Evolutionary conservation across 2,797 vertebrate species (phyloP).

Genomic region (Lateolabrax maculatus): DNA sequence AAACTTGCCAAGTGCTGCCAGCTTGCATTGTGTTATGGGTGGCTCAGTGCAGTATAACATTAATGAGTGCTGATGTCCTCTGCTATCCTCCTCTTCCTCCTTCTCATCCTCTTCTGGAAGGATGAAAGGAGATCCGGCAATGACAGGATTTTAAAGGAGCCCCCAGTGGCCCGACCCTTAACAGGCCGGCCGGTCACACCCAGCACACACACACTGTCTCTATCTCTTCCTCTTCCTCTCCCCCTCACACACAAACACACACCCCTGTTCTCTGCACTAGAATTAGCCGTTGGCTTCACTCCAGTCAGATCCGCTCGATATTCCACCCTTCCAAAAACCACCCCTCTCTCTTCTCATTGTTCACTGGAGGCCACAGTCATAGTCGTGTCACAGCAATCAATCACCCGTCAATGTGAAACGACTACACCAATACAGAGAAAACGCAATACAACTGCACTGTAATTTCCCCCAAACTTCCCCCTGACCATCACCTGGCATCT

Average conservation of each 20-base stretch:
- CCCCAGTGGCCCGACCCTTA: constrained; percentile 47
- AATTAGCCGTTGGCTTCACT: constrained; percentile 77
- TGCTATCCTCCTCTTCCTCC: background rate
- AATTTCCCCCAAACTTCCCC: constrained; percentile 28
- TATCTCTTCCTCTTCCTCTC: constrained; percentile 8
- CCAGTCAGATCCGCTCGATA: constrained; percentile 81
- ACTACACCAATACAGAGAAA: constrained; percentile 57
- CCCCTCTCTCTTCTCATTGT: constrained; percentile 66
- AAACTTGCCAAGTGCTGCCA: constrained; percentile 32
- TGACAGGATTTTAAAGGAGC: constrained; percentile 63
- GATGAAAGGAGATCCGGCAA: constrained; percentile 35
- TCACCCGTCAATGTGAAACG: constrained; percentile 65
- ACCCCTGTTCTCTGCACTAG: constrained; percentile 59
- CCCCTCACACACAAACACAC: constrained; percentile 16
- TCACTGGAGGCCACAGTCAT: constrained; percentile 74
- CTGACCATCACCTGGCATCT: constrained; percentile 31
- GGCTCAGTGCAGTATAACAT: constrained; percentile 21
- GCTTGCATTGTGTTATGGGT: constrained; percentile 5
- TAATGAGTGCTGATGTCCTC: constrained; percentile 35
- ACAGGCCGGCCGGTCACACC: constrained; percentile 48
- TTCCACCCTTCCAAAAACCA: constrained; percentile 71
- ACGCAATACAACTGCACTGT: constrained; percentile 30
- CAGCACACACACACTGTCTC: constrained; percentile 38
- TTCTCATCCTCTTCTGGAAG: constrained; percentile 12
- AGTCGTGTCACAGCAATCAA: constrained; percentile 78